phyloP scores from a whole-genome alignment of 2,113 vertebrate species.

The Dasyurus viverrinus region DNA sequence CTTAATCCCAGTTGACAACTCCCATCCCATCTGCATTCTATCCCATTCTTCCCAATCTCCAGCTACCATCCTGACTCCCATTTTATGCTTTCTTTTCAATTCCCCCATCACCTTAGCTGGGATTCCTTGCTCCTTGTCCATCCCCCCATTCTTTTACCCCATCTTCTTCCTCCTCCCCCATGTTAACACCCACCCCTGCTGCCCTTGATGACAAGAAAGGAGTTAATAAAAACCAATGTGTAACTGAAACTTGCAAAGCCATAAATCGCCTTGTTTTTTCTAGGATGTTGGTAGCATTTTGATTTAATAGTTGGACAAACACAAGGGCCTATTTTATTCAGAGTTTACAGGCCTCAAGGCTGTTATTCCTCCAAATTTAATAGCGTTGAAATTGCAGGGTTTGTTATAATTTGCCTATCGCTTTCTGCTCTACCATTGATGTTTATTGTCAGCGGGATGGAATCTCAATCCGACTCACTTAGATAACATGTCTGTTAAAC shows the following conservation, averaged over 20 bases:
- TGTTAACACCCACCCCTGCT: fast-evolving
- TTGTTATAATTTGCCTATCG: slow-evolving; percentile 88
- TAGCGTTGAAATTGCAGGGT: slow-evolving; percentile 91
- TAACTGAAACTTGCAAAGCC: slow-evolving; percentile 83
- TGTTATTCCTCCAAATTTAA: slow-evolving; percentile 90
- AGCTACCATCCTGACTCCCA: fast-evolving
- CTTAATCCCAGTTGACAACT: neutral
- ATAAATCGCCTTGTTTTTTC: slow-evolving; percentile 78
- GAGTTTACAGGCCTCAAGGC: slow-evolving; percentile 88
- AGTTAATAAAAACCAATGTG: slow-evolving; percentile 78
- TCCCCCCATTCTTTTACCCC: neutral
- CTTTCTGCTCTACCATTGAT: slow-evolving; percentile 87
- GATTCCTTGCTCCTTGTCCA: neutral
- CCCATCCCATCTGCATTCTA: neutral
- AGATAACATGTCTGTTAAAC: slow-evolving; percentile 96
- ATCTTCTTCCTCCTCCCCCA: neutral
- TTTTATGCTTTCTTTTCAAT: neutral
- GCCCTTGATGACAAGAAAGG: slow-evolving; percentile 52
- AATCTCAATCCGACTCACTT: slow-evolving; percentile 95
- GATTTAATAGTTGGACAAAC: slow-evolving; percentile 92
- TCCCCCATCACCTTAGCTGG: neutral
- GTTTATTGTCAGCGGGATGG: slow-evolving; percentile 92
- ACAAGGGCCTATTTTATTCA: slow-evolving; percentile 90
- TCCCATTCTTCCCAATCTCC: fast-evolving
- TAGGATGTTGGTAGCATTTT: slow-evolving; percentile 87